These are phyloP conservation scores for Enteromius viviparus DNA, from an alignment of 2,797 vertebrate genomes.

Conservation along the genomic window DNA sequence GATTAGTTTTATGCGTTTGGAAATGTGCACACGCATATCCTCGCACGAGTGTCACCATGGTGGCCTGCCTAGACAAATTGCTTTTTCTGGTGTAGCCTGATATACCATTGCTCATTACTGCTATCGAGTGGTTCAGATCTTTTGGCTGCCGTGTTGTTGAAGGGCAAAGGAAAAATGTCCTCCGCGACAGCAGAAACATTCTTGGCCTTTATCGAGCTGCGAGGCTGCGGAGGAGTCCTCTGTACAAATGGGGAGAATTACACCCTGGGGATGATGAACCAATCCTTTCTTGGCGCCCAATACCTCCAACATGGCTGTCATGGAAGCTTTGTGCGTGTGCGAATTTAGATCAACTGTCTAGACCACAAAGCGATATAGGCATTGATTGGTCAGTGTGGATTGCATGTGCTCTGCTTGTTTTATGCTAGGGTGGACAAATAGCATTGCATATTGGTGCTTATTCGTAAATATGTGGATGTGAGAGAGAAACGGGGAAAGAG, in stretches of 20 bases:
- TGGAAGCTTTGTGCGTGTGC: not conserved
- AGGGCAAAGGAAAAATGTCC: conserved; percentile 24
- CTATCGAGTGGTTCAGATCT: conserved; percentile 5
- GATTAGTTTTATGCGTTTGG: conserved; percentile 24
- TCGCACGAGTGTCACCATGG: conserved; percentile 8
- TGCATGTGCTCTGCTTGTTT: not conserved
- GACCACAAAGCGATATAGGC: conserved; percentile 21
- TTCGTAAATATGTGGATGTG: not conserved
- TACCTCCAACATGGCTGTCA: conserved; percentile 30
- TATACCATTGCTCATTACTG: conserved; percentile 18
- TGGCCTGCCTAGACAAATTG: conserved; percentile 31
- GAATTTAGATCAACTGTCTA: conserved; percentile 40
- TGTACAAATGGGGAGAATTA: conserved; percentile 26
- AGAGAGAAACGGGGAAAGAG: conserved; percentile 1
- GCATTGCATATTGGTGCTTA: not conserved
- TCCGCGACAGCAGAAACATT: conserved; percentile 20
- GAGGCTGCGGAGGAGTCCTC: conserved; percentile 12
- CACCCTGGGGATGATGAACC: conserved; percentile 45
- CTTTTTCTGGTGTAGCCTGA: conserved; percentile 18
- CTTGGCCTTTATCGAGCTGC: conserved; percentile 23
- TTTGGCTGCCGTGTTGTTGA: not conserved
- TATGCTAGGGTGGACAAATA: not conserved
- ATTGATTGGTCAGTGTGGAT: conserved; percentile 32
- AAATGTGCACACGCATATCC: conserved; percentile 23
- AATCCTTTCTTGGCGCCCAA: conserved; percentile 39